Evolutionary conservation across 2,888 invertebrate genomes (phyloP).

Genomic region (Coenonympha glycerion): DNA sequence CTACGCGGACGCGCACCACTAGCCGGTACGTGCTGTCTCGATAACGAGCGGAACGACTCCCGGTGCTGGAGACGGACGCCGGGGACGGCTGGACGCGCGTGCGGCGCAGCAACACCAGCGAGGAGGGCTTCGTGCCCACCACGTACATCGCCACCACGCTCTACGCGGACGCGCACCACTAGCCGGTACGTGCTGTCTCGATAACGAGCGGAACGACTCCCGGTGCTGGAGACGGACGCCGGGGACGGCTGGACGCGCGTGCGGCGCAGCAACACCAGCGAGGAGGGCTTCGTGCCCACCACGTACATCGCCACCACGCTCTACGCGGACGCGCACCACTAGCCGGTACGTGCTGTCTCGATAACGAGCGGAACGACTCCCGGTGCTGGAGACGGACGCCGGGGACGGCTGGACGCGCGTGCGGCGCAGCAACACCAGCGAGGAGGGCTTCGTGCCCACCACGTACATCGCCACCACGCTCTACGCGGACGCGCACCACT

Average conservation of each 20-base stretch:
- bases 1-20: constrained; percentile 67
- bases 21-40: constrained; percentile 85
- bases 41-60: constrained; percentile 89
- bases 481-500: constrained; percentile 67
- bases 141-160: constrained; percentile 94
- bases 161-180: constrained; percentile 67
- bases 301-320: constrained; percentile 94
- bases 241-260: constrained; percentile 99
- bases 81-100: constrained; percentile 99
- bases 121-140: constrained; percentile 99
- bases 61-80: constrained; percentile 96
- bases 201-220: no score
- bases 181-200: constrained; percentile 34
- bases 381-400: constrained; percentile 96
- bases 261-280: constrained; percentile 83
- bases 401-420: constrained; percentile 99
- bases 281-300: constrained; percentile 99
- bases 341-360: constrained; percentile 85
- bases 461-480: constrained; percentile 94
- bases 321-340: constrained; percentile 67
- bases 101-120: constrained; percentile 83
- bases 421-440: constrained; percentile 83
- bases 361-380: constrained; percentile 89
- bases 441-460: constrained; percentile 99
- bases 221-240: no score